Evolutionary conservation across 2,888 invertebrate genomes (phyloP), one percentile per base, ranked within the genome.

Genomic region (Eupithecia pulchellata): DNA sequence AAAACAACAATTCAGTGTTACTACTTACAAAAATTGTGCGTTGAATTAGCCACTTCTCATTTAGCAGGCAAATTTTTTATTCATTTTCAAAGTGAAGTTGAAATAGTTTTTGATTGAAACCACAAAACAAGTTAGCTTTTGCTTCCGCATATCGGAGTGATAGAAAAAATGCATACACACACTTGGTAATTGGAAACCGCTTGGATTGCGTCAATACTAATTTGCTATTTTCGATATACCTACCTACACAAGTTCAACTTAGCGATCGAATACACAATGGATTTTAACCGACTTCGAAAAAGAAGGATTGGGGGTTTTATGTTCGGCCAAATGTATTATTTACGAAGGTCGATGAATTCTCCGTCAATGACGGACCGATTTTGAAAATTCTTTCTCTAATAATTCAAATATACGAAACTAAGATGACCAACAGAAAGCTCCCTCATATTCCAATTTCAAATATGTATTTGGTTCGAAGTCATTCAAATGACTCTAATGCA

Each of bases 181-280:
- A 66, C 69, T 74, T 72, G 65, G 73, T 71, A 75, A 75, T 75
- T 75, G 68, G 74, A 77, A 75, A 75, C 77, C 70, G n/a, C 69
- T 64, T 27, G 9, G 27, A 65, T 75, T 72, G 67, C 77, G 75
- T 77, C 77, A 74, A 73, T 58, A 60, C 20, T 63, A 42, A 39
- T 57, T 68, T 71, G 66, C 67, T 32, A 57, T 65, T 68, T 75
- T 32, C 39, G 58, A 52, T 36, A 60, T 55, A 6, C 42, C 13
- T 64, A 47, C 34, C 11, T 34, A 34, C 9, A 9, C 39, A 42
- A 42, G n/a, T 42, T 42, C 2, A 42, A n/a, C 42, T n/a, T 8
- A 42, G n/a, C n/a, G n/a, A 2, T 42, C 13, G 39, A 36, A 36
- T 36, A 36, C 13, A 36, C 14, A 36, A n/a, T n/a, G n/a, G n/a